Base-by-base conservation (phyloP, 2,113 vertebrate genomes). In the Ardeotis arabs region DNA sequence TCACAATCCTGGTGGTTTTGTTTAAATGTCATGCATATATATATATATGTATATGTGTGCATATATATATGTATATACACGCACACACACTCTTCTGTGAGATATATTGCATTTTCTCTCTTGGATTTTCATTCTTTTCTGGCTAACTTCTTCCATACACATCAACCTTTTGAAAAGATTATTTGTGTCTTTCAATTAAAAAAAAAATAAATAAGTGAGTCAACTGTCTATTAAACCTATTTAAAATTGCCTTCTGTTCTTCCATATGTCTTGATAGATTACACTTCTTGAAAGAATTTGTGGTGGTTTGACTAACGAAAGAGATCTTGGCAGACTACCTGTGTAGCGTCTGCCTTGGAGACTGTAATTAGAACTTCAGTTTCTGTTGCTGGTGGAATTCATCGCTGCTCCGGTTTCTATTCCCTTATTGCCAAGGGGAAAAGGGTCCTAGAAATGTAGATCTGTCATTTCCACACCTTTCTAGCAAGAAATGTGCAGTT, bases 231-330 rank as follows among this genome's bases (percentile, higher is more conserved):
- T 87, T 89, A 47, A 58, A 87, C 58, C 85, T 76, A 10, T 82
- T 83, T 87, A 66, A 85, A 95, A 67, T 77, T 90, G 47, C 87
- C 55, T 93, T 85, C 87, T 91, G 3, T 84, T 89, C 81, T 89
- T 91, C 77, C 77, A n/a, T 87, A 53, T 69, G 56, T 78, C 87
- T 78, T 85, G 24, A 44, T 67, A 68, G 89, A 82, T 96, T 84
- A 60, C 13, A 44, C 33, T 69, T 80, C 79, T 70, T 93, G 70
- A 79, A 84, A 79, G 82, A 83, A 50, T 91, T 82, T 81, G 73
- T 78, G 82, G 77, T 91, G 77, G 47, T 64, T 88, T 50, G 59
- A 45, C 18, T 94, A 85, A 90, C 90, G 83, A 88, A 95, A 39
- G 74, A 91, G 70, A 70, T 89, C 87, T 89, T 93, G 63, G 81